phyloP scores from a whole-genome alignment of 2,113 vertebrate genomes.

The Ptilonorhynchus violaceus region DNA sequence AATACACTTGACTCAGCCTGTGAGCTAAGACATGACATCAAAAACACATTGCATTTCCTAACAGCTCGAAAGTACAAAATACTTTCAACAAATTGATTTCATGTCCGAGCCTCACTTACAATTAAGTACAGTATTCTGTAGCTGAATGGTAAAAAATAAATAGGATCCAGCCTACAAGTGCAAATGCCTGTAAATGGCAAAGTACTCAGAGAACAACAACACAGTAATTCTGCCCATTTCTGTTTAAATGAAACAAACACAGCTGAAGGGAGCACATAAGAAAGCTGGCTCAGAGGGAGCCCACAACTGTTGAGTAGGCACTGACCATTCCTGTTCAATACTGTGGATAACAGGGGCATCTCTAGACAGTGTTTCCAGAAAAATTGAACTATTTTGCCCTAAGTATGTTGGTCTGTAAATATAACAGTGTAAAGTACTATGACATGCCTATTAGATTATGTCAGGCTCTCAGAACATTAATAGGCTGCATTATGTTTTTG shows the following conservation, averaged over 20 bases:
- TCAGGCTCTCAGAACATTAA: neutral
- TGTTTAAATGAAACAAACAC: neutral
- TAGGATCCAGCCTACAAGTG: neutral
- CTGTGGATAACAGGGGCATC: fast-evolving
- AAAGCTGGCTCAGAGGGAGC: neutral
- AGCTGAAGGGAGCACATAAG: neutral
- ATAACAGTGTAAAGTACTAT: neutral
- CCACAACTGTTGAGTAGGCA: neutral
- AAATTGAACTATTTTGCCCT: neutral
- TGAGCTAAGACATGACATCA: neutral
- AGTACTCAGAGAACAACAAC: neutral
- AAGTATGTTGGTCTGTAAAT: neutral
- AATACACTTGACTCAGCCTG: neutral
- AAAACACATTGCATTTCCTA: neutral
- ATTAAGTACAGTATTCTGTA: neutral
- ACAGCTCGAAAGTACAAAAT: neutral
- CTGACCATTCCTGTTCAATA: neutral
- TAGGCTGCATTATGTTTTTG: neutral
- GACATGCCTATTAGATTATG: neutral
- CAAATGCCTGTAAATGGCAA: neutral
- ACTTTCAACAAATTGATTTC: neutral
- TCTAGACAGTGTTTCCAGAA: neutral
- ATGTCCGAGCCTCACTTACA: neutral
- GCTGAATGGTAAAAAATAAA: neutral
- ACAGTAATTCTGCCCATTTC: neutral